Evolutionary conservation across 2,113 vertebrate species (phyloP).

Genomic region (Furnarius figulus): DNA sequence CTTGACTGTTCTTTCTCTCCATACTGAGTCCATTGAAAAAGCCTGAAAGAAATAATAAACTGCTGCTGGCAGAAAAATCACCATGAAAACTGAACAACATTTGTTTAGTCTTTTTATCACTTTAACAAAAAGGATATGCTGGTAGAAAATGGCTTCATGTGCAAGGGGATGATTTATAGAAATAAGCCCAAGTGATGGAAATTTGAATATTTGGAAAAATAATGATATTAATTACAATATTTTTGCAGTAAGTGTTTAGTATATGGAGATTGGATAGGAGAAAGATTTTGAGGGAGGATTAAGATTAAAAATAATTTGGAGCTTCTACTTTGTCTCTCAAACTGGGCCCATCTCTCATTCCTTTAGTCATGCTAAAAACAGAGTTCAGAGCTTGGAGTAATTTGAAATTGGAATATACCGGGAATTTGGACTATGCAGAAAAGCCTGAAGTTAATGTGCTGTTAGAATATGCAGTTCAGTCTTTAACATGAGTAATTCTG

Average conservation of each 20-base stretch:
- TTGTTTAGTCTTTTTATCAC: neutral
- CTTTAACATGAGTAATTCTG: neutral
- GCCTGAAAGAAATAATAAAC: neutral
- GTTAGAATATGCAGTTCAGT: neutral
- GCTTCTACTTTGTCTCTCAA: neutral
- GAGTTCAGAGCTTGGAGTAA: neutral
- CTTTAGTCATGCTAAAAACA: neutral
- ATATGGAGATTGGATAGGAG: neutral
- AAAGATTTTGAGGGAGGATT: neutral
- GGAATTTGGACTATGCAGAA: neutral
- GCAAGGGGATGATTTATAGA: neutral
- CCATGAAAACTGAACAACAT: neutral
- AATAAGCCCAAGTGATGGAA: neutral
- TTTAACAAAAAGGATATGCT: neutral
- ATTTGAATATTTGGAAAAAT: neutral
- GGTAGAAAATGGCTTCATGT: neutral
- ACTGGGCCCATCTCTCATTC: neutral
- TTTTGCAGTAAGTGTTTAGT: neutral
- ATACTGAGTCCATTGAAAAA: neutral
- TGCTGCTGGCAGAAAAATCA: neutral
- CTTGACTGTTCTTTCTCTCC: neutral
- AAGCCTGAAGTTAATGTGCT: neutral
- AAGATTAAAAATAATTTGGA: neutral
- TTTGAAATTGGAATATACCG: neutral
- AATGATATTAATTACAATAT: neutral